These are phyloP conservation scores for Tetranychus cinnabarinus DNA, from an alignment of 1,140 invertebrate species.

Conservation along the genomic window DNA sequence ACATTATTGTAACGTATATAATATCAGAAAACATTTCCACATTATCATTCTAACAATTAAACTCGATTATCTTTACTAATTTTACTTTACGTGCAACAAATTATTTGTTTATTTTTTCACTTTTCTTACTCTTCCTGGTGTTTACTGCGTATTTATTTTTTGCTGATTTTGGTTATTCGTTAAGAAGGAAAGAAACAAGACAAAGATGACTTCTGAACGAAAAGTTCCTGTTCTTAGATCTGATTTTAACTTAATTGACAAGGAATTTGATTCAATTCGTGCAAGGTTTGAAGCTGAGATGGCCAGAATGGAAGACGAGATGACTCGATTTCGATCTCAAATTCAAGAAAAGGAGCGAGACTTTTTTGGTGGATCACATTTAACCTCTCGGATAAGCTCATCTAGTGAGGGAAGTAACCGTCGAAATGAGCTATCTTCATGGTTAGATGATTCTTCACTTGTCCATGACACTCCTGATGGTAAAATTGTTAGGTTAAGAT, in stretches of 20 bases:
- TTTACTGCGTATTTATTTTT: too few species aligned
- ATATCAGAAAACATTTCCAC: too few species aligned
- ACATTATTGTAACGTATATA: too few species aligned
- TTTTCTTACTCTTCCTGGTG: too few species aligned
- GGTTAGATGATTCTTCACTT: constrained; percentile 64
- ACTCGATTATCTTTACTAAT: too few species aligned
- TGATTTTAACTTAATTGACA: constrained; percentile 82
- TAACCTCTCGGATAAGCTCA: not conserved
- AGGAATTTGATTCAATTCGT: constrained; percentile 81
- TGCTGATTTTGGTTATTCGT: too few species aligned
- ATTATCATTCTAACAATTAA: too few species aligned
- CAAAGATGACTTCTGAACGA: constrained; percentile 17
- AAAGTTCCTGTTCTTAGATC: constrained; percentile 58
- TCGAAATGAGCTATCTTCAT: constrained; percentile 29
- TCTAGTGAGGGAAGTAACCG: constrained; percentile 3
- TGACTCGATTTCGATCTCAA: constrained; percentile 79
- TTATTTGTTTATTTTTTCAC: too few species aligned
- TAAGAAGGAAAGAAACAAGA: too few species aligned
- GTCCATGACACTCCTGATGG: constrained; percentile 60
- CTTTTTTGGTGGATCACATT: constrained; percentile 4
- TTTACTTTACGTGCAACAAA: too few species aligned
- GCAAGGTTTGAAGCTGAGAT: constrained; percentile 89
- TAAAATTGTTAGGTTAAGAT: constrained; percentile 65
- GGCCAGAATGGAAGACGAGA: constrained; percentile 93
- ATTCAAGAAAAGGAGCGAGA: constrained; percentile 62